Evolutionary conservation across 1,140 invertebrate species (phyloP).

Genomic region (Teleopsis dalmanni): DNA sequence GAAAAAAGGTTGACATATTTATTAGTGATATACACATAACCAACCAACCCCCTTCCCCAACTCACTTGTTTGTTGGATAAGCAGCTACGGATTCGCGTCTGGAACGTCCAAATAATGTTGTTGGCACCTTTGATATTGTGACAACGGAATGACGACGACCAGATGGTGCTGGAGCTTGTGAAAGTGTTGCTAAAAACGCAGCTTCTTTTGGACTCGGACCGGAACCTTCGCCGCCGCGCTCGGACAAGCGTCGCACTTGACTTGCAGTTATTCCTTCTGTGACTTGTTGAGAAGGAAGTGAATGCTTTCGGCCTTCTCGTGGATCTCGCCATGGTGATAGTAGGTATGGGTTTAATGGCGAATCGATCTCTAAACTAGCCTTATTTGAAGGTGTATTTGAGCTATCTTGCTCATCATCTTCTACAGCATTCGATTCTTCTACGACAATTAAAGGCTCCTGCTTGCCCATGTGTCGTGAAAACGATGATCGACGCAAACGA

Average conservation of each 20-base stretch:
- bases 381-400: conserved; percentile 48
- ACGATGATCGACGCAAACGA: conserved; percentile 45
- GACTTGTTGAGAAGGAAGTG: conserved; percentile 71
- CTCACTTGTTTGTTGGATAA: conserved; percentile 53
- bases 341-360: conserved; percentile 69
- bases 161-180: conserved; percentile 62
- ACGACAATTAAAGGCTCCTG: conserved; percentile 71
- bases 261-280: conserved; percentile 76
- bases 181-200: conserved; percentile 71
- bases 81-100: conserved; percentile 72
- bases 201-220: conserved; percentile 62
- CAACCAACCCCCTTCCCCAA: conserved; percentile 18
- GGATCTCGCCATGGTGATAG: conserved; percentile 66
- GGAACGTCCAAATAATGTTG: conserved; percentile 63
- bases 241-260: conserved; percentile 70
- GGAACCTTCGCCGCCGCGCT: conserved; percentile 63
- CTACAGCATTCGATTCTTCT: conserved; percentile 60
- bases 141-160: conserved; percentile 74
- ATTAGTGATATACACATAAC: conserved; percentile 38
- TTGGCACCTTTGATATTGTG: conserved; percentile 70
- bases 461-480: conserved; percentile 43
- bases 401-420: conserved; percentile 55
- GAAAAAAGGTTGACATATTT: conserved; percentile 17
- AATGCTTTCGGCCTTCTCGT: conserved; percentile 64
- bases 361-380: conserved; percentile 61